Evolutionary conservation across 2,113 vertebrate genomes (phyloP).

Genomic region (Phasianus colchicus): DNA sequence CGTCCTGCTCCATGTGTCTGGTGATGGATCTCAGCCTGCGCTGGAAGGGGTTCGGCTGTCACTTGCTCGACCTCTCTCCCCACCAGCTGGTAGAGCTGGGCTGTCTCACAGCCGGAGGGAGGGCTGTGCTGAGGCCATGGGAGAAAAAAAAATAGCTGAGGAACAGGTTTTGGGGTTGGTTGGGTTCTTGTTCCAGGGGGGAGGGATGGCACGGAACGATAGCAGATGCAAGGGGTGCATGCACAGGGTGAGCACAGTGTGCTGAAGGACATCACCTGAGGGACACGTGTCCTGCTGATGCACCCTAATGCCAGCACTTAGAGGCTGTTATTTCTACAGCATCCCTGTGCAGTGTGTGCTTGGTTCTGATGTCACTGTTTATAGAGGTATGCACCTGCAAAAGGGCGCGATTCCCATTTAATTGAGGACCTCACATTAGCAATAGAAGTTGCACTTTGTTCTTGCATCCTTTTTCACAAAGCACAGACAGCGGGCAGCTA

Average conservation of each 20-base stretch:
- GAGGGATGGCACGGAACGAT: accelerated
- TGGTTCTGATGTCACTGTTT: not conserved
- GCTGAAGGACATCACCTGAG: not conserved
- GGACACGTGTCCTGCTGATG: not conserved
- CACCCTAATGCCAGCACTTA: not conserved
- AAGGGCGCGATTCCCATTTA: not conserved
- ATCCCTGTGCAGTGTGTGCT: accelerated
- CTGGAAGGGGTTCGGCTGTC: constrained; percentile 7
- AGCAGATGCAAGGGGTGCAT: not conserved
- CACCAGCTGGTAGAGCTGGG: constrained; percentile 50
- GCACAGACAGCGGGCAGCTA: not conserved
- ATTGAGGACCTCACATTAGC: not conserved
- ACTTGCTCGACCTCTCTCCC: not conserved
- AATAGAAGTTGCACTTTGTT: not conserved
- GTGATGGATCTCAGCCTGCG: not conserved
- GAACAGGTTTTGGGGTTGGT: not conserved
- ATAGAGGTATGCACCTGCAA: not conserved
- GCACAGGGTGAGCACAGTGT: not conserved
- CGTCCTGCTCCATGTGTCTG: not conserved
- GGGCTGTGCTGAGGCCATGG: not conserved
- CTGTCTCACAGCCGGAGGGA: constrained; percentile 9
- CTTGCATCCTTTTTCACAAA: not conserved
- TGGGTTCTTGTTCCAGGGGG: not conserved
- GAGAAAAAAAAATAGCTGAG: not conserved
- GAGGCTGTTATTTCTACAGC: not conserved